Base-by-base conservation (phyloP, 2,888 invertebrate genomes). In the Petrolisthes cinctipes region DNA sequence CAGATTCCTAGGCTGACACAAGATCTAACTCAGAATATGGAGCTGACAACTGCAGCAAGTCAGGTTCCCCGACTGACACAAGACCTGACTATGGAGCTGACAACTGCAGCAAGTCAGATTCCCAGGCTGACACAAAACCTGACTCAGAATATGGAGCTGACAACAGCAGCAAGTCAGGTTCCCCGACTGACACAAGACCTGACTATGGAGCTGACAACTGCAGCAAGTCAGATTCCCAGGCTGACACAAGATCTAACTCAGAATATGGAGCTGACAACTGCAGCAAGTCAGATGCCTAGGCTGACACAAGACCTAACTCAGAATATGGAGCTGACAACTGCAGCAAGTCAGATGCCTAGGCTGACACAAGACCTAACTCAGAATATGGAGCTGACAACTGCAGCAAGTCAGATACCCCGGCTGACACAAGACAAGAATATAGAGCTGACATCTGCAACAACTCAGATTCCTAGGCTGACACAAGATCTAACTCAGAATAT, bases 1-100 rank as follows among this genome's bases (percentile, higher is more conserved):
- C 76, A 76, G 5, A 37, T 76, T 7, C 11, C 23, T 0, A 61
- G 11, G 4, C n/a, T 61, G 81, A 81, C 81, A 14, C 57, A 81
- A 20, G 61, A 61, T 14, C 17, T 81, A 4, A 20, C 7, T 51
- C 14, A 20, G 14, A 66, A 82, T 51, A 82, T 82, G 82, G 82
- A 82, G 51, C 61, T 68, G n/a, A 82, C 82, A 1, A 51, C 11
- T 51, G 23, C 68, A 51, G 68, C 71, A 9, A 37, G 66, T 66
- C 37, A 82, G 37, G 17, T 82, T 61, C 14, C 66, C 1, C 7
- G n/a, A 20, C 11, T 82, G 37, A 82, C 23, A 11, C 6, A 9
- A 61, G 61, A 11, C 61, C 7, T 14, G 81, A 51, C 23, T n/a
- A 82, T 82, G 81, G 81, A 82, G 51, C 54, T 82, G 66, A 82